These are phyloP conservation scores for Ageneiosus marmoratus DNA, from an alignment of 2,113 vertebrate genomes.

Conservation along the genomic window DNA sequence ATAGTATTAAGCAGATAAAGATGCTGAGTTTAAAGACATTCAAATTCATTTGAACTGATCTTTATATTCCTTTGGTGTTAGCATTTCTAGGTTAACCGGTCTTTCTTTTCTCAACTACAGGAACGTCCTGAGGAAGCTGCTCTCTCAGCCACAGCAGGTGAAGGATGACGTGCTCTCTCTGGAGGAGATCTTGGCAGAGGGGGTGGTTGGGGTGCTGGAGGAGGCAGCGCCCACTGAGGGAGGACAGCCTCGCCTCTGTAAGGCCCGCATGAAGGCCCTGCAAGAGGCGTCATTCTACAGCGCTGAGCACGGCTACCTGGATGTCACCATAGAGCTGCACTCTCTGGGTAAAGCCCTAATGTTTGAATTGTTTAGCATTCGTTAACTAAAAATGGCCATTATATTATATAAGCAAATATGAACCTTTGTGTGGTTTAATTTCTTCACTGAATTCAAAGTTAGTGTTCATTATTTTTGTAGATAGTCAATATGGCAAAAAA, in stretches of 20 bases:
- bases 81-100: background rate
- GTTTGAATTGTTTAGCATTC: background rate
- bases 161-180: conserved; percentile 93
- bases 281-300: conserved; percentile 98
- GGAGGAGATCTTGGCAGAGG: conserved; percentile 95
- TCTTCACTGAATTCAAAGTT: background rate
- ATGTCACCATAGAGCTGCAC: conserved; percentile 96
- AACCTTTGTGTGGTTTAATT: background rate
- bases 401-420: background rate
- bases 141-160: conserved; percentile 89
- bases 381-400: background rate
- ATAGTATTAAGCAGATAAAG: background rate
- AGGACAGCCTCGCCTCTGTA: conserved; percentile 81
- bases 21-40: background rate
- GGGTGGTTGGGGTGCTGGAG: conserved; percentile 86
- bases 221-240: conserved; percentile 73
- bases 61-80: background rate
- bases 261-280: conserved; percentile 88
- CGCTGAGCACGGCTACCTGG: conserved; percentile 91
- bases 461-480: background rate
- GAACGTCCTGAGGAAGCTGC: conserved; percentile 93
- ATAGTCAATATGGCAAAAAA: background rate
- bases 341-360: conserved; percentile 76
- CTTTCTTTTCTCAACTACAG: conserved; percentile 65
- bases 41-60: background rate